Evolutionary conservation across 2,797 vertebrate species (phyloP), one percentile per base, ranked within the genome.

Genomic region (Onychomys leucogaster): DNA sequence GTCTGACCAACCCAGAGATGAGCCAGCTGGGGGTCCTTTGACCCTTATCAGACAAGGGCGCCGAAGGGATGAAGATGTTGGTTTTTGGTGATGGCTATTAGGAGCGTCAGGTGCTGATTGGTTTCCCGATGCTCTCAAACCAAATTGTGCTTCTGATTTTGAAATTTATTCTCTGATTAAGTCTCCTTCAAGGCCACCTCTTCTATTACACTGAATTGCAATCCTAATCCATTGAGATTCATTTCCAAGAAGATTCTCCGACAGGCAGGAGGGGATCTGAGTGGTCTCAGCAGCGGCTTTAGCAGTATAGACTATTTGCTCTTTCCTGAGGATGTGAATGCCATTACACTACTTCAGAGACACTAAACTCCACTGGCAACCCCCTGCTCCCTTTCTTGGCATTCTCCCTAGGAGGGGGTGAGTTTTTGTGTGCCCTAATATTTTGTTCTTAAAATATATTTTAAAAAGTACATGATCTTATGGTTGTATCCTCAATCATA

Each of bases 151-250:
- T 96, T 95, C 96, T 92, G 93, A 88, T 94, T 95, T 95, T 92
- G 91, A 94, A 94, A 94, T 95, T 88, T 95, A 83, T 94, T 91
- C 97, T 96, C 89, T 95, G 94, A 94, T 96, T 75, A 92, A 89
- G 73, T 96, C n/a, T 89, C 82, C 89, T 95, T 83, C 76, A 77
- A 95, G 91, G n/a, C 89, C 65, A 75, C 88, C 61, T 89, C 88
- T 97, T 95, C 85, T 92, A n/a, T 92, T 73, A 89, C 69, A 83
- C 17, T 25, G 55, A 69, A 67, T 46, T 37, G 63, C 82, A 86
- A 89, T 92, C 46, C 49, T 94, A 77, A 92, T 89, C 89, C 59
- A n/a, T 16, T 78, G 94, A 92, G 85, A 96, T 96, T 97, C 94
- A 80, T 94, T 96, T 95, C 65, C 81, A 95, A 73, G 80, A 34